Conservation (phyloP, 2,113 vertebrate genomes). For the Coreoperca whiteheadi region DNA sequence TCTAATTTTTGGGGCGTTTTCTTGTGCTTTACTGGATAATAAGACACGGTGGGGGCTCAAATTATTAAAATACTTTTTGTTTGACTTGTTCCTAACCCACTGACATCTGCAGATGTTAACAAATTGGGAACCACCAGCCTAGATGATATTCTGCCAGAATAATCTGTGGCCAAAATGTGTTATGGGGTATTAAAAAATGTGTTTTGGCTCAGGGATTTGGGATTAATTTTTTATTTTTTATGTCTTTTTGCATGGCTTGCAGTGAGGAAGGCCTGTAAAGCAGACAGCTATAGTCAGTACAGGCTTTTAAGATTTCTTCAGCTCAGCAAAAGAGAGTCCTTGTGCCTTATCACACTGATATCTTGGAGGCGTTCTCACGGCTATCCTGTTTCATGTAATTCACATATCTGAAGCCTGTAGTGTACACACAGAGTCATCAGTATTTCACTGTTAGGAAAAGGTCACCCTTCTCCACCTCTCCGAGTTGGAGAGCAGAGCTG, state of each 20-base stretch:
- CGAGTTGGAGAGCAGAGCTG: neutral
- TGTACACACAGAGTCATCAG: slow-evolving; percentile 25
- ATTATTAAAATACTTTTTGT: neutral
- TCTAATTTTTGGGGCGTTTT: no score
- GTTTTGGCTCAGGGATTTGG: no score
- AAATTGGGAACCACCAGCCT: no score
- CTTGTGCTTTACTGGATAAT: neutral
- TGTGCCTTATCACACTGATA: neutral
- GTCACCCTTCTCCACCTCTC: neutral
- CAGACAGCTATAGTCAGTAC: neutral
- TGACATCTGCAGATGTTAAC: no score
- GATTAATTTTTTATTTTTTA: neutral
- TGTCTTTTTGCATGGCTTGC: neutral
- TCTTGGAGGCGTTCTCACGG: slow-evolving; percentile 58
- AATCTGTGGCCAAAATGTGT: neutral
- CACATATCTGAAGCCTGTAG: neutral
- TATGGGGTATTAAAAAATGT: no score
- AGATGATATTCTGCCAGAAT: no score
- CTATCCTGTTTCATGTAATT: slow-evolving; percentile 60
- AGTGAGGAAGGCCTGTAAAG: neutral
- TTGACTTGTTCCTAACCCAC: no score
- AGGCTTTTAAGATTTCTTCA: neutral
- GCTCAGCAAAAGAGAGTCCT: slow-evolving; percentile 7
- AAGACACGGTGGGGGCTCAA: neutral
- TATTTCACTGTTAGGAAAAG: neutral